A percentile compares a stretch with the other conserved stretches of the same genome.
phyloP scores from a whole-genome alignment of 1,140 invertebrate species.

The Rhagoletis zephyria region DNA sequence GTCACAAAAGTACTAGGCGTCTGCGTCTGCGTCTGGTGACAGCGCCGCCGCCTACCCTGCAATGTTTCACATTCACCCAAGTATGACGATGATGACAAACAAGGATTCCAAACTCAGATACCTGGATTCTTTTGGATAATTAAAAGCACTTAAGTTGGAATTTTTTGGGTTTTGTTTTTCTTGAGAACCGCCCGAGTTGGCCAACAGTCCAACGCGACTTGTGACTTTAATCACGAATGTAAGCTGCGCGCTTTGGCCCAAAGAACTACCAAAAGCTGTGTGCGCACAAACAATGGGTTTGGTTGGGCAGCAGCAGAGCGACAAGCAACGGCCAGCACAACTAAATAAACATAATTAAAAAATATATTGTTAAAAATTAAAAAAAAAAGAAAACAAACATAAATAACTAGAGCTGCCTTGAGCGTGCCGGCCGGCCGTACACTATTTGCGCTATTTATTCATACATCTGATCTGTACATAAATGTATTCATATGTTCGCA shows the following conservation, averaged over 20 bases:
- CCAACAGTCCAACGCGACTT: neutral
- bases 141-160: conserved; percentile 58
- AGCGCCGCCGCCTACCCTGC: neutral
- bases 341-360: neutral
- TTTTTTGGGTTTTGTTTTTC: conserved; percentile 54
- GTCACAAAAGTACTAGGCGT: neutral
- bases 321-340: too few species aligned
- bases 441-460: conserved; percentile 19
- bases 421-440: neutral
- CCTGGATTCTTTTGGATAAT: conserved; percentile 57
- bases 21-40: neutral
- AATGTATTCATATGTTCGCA: neutral
- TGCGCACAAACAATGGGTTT: neutral
- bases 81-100: conserved; percentile 57
- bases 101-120: conserved; percentile 56
- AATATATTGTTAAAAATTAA: neutral
- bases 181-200: neutral
- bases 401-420: conserved; percentile 1
- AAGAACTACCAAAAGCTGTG: neutral
- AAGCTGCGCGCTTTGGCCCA: neutral
- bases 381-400: neutral
- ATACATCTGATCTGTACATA: neutral
- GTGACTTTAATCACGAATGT: neutral
- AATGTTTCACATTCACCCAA: conserved; percentile 51
- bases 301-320: neutral